Conservation (phyloP, 2,113 vertebrate species). For the Albula glossodonta region DNA sequence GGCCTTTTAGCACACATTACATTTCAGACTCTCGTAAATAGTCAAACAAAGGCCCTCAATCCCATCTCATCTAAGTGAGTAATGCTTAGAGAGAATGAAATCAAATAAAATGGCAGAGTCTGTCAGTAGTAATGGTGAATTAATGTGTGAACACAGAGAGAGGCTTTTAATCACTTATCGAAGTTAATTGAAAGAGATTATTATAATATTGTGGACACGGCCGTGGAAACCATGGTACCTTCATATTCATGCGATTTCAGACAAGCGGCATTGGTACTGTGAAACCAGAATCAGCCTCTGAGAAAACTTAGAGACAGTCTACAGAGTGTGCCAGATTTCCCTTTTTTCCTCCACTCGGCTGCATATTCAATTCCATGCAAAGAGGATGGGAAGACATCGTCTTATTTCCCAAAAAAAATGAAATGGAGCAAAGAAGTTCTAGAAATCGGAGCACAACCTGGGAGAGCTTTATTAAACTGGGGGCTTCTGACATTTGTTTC, state of each 20-base stretch:
- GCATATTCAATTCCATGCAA: not conserved
- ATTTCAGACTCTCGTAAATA: constrained; percentile 26
- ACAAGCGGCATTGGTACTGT: not conserved
- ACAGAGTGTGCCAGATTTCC: not conserved
- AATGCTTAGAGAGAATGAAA: constrained; percentile 4
- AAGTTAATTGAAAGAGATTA: not conserved
- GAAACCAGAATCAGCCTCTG: not conserved
- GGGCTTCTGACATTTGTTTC: constrained; percentile 49
- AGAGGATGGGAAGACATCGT: constrained; percentile 47
- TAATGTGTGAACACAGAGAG: not conserved
- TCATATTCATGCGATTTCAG: constrained; percentile 11
- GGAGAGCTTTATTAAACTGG: not conserved
- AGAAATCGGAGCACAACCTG: constrained; percentile 43
- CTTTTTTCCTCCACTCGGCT: not conserved
- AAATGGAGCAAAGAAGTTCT: constrained; percentile 47
- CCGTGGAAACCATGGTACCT: not conserved
- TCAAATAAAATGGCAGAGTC: not conserved
- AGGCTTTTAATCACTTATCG: not conserved
- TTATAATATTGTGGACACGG: not conserved
- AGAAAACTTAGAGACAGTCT: not conserved
- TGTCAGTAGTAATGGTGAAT: not conserved
- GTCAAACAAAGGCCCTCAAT: constrained; percentile 18
- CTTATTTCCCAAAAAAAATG: constrained; percentile 51
- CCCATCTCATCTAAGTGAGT: constrained; percentile 12
- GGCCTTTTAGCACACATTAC: constrained; percentile 3